A percentile compares a stretch with the other conserved stretches of the same genome.
Evolutionary conservation across 2,113 vertebrate species (phyloP).

Genomic region (Caracal caracal): DNA sequence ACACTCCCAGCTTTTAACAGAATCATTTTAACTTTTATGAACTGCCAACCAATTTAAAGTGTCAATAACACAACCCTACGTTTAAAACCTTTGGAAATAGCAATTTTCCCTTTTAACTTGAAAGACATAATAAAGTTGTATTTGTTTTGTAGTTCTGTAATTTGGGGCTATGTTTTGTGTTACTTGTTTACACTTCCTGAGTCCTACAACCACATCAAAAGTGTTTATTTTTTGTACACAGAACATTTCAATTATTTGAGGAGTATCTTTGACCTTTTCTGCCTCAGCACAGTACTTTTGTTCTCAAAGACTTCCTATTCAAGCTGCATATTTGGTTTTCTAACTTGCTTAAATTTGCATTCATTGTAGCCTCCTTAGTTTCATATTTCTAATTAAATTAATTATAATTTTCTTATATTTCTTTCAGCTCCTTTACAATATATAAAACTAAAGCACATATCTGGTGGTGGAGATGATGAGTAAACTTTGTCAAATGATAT

Average conservation of each 20-base stretch:
- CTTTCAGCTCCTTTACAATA: constrained; percentile 12
- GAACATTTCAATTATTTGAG: constrained; percentile 68
- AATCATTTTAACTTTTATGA: constrained; percentile 66
- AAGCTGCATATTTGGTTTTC: constrained; percentile 50
- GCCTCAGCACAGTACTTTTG: constrained; percentile 46
- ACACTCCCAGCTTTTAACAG: constrained; percentile 62
- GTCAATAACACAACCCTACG: constrained; percentile 61
- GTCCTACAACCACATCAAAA: constrained; percentile 61
- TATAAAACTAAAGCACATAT: constrained; percentile 35
- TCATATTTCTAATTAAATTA: constrained; percentile 46
- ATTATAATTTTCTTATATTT: not conserved
- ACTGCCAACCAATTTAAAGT: constrained; percentile 68
- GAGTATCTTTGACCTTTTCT: constrained; percentile 62
- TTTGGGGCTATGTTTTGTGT: constrained; percentile 55
- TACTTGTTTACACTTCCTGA: constrained; percentile 68
- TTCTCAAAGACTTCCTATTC: constrained; percentile 60
- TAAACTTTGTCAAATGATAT: constrained; percentile 15
- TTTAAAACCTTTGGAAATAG: constrained; percentile 58
- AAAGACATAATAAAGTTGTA: constrained; percentile 61
- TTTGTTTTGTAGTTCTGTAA: constrained; percentile 62
- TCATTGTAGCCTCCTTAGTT: constrained; percentile 19
- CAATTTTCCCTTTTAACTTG: constrained; percentile 70
- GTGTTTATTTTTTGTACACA: constrained; percentile 46
- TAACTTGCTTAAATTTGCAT: constrained; percentile 45
- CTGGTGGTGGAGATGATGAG: not conserved